Conservation (phyloP, 1,140 invertebrate species). For the Zaprionus vittiger region DNA sequence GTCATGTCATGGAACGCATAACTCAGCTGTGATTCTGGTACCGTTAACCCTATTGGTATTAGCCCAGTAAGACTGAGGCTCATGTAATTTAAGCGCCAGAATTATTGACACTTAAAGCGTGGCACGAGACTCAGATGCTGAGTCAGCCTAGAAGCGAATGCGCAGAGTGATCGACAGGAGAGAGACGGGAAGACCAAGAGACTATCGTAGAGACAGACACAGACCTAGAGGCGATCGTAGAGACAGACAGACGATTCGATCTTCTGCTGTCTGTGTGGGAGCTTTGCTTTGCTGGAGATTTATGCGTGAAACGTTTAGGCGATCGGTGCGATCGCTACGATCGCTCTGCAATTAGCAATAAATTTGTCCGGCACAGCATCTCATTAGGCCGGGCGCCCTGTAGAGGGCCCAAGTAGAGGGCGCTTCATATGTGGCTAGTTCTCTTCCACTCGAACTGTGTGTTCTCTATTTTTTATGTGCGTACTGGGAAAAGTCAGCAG, state of each 20-base stretch:
- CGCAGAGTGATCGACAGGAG: constrained; percentile 13
- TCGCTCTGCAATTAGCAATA: constrained; percentile 77
- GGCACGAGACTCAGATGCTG: constrained; percentile 30
- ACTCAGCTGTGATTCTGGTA: constrained; percentile 44
- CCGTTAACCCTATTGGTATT: constrained; percentile 48
- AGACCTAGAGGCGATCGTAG: neutral
- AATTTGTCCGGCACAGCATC: constrained; percentile 60
- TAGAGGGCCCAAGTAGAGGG: constrained; percentile 4
- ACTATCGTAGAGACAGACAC: too few species aligned
- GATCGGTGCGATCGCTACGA: constrained; percentile 5
- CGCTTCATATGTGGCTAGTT: neutral
- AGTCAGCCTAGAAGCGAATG: constrained; percentile 30
- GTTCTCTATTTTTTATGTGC: constrained; percentile 48
- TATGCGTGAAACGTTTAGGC: constrained; percentile 57
- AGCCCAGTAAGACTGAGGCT: constrained; percentile 33
- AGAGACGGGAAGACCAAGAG: neutral
- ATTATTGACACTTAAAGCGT: constrained; percentile 54
- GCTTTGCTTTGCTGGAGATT: constrained; percentile 41
- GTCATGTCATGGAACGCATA: constrained; percentile 46
- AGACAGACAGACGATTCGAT: neutral
- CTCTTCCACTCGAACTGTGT: neutral
- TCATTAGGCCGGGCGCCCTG: constrained; percentile 39
- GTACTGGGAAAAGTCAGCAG: constrained; percentile 79
- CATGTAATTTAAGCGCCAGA: constrained; percentile 63
- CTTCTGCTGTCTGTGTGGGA: constrained; percentile 52